These are phyloP conservation scores for Urocyon cinereoargenteus DNA, from an alignment of 2,797 vertebrate species.

Conservation along the genomic window DNA sequence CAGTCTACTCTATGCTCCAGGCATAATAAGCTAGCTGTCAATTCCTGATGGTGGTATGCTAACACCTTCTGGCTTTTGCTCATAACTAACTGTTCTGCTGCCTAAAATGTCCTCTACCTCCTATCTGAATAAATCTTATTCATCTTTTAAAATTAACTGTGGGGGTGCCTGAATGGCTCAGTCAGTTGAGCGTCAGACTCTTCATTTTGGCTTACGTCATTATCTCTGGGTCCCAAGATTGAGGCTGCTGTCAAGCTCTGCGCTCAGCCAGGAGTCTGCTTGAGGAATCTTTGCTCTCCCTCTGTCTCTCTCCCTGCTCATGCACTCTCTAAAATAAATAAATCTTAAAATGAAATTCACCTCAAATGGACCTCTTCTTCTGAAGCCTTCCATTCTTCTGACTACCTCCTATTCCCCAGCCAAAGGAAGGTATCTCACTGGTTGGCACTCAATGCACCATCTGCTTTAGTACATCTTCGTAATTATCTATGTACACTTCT, in stretches of 20 bases:
- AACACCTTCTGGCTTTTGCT: neutral
- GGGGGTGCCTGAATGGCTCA: neutral
- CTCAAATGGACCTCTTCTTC: neutral
- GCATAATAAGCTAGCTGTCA: neutral
- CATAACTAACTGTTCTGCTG: neutral
- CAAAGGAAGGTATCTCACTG: neutral
- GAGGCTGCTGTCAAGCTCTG: neutral
- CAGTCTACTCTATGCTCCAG: neutral
- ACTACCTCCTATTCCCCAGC: neutral
- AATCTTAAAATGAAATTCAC: neutral
- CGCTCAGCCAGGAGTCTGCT: neutral
- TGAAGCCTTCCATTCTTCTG: neutral
- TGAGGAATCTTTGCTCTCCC: neutral
- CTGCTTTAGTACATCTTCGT: neutral
- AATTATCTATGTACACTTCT: conserved; percentile 8
- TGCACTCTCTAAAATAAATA: neutral
- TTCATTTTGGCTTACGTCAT: neutral
- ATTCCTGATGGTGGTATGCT: neutral
- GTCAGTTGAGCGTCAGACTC: neutral
- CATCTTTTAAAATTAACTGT: conserved; percentile 21
- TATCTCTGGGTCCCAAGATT: neutral
- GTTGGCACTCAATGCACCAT: neutral
- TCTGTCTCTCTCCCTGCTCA: neutral
- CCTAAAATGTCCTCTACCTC: neutral
- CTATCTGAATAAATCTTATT: conserved; percentile 5